Base-by-base conservation (phyloP, 2,888 invertebrate genomes). In the Cephus sareptanus region DNA sequence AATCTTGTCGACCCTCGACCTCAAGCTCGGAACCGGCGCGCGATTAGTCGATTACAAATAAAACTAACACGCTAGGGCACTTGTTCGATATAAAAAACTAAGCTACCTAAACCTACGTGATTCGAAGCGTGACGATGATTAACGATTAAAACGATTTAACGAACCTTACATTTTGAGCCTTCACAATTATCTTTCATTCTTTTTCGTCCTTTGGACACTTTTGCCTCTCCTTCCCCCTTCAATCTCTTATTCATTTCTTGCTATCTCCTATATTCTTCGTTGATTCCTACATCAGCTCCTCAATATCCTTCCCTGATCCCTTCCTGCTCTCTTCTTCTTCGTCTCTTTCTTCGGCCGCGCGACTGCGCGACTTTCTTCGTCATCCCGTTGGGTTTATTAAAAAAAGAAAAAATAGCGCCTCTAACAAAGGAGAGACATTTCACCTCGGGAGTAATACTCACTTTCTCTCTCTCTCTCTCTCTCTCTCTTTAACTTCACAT, bases 91-190 rank as follows among this genome's bases (percentile, higher is more conserved):
- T 85, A 82, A 87, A 88, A 86, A 83, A 83, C 86, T 87, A 87
- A 84, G 79, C 86, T 88, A 89, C 84, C 79, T 80, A 88, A 86
- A 75, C 82, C 87, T 88, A 89, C 80, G 83, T 85, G 85, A 86
- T 86, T 86, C 85, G 84, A 86, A 87, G 74, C 74, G 74, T 30
- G 74, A 74, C 74, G 74, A 74, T 23, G 74, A 74, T 74, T 35
- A 34, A 74, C 74, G 35, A 30, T 70, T 33, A 33, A 40, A 40
- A 40, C 40, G 23, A 40, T 71, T 71, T 71, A 85, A 84, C 81
- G 83, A 83, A 76, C 79, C 79, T 81, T 82, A 70, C 69, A 35
- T 74, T 69, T 77, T 73, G 77, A 37, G 15, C 69, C 75, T 15
- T n/a, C 15, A 9, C 15, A 9, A 23, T 35, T 71, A 76, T 73